A percentile compares a stretch with the other conserved stretches of the same genome.
Evolutionary conservation across 2,797 vertebrate species (phyloP).

Genomic region (Epinephelus coioides): DNA sequence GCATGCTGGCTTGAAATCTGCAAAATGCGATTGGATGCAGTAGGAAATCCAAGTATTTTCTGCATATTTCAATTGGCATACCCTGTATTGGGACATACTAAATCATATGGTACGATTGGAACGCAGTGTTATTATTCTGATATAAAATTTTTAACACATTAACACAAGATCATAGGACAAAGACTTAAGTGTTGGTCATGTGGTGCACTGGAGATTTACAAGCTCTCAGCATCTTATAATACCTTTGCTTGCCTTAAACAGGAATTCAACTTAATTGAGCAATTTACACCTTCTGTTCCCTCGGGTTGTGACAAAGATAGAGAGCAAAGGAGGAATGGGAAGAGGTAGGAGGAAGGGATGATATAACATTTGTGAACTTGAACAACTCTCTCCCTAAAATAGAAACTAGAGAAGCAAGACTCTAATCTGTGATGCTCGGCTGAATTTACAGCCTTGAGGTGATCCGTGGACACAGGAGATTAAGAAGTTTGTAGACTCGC

Average conservation of each 20-base stretch:
- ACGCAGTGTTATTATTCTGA: neutral
- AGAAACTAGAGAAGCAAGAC: slow-evolving; percentile 52
- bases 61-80: too few species aligned
- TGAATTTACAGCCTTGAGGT: slow-evolving; percentile 56
- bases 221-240: neutral
- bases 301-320: slow-evolving; percentile 35
- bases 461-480: slow-evolving; percentile 61
- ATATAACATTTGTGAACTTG: slow-evolving; percentile 66
- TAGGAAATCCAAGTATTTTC: too few species aligned
- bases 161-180: neutral
- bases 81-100: too few species aligned
- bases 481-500: slow-evolving; percentile 40
- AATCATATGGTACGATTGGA: too few species aligned
- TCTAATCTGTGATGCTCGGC: slow-evolving; percentile 59
- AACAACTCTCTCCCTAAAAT: slow-evolving; percentile 53
- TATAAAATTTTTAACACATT: slow-evolving; percentile 10
- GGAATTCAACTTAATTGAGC: slow-evolving; percentile 29
- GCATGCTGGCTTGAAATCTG: too few species aligned
- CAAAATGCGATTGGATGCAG: too few species aligned
- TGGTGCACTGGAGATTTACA: neutral
- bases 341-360: slow-evolving; percentile 35
- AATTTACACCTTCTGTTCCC: slow-evolving; percentile 34
- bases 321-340: slow-evolving; percentile 18
- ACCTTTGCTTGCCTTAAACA: neutral
- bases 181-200: neutral